Evolutionary conservation across 2,888 invertebrate species (phyloP), one percentile per base, ranked within the genome.

Genomic region (Trichogramma evanescens): DNA sequence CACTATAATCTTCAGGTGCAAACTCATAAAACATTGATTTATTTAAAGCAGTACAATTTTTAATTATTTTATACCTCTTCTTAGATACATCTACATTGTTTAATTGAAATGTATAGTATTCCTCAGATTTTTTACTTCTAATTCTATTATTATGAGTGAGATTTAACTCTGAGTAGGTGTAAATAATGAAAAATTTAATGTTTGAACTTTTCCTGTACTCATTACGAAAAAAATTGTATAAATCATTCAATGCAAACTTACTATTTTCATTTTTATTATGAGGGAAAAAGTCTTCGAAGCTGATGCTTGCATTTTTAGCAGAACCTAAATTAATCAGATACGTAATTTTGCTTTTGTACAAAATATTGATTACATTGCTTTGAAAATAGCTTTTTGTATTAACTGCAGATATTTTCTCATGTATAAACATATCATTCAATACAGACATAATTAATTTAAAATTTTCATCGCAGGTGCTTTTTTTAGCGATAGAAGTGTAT

Each of bases 401-500:
- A 4, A 50, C 9, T 13, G 38, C 50, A 13, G 59, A 54, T 38
- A 59, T 44, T 55, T 55, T 55, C 8, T 54, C 8, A 7, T 55
- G 26, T 26, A 46, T 8, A 26, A 46, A 50, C 51, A 59, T 55
- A 8, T 59, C 55, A 42, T 55, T 44, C n/a, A 55, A 9, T 13
- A 50, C 10, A 13, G 46, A 45, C 9, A 50, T 8, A 9, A 59
- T 39, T n/a, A 59, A 13, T 46, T 26, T 41, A 42, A 59, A 55
- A 41, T 59, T 51, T 13, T 13, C 13, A 13, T 13, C 13, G 13
- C 13, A 13, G 13, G 13, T 13, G 13, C 13, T 13, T 13, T 13
- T 13, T 13, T 13, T 13, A 13, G 13, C 13, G 2, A 13, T 62
- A 56, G 59, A 65, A 61, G 59, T 59, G 68, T 64, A 64, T 63